phyloP scores from a whole-genome alignment of 2,888 invertebrate species.

The Amphimallon solstitiale region DNA sequence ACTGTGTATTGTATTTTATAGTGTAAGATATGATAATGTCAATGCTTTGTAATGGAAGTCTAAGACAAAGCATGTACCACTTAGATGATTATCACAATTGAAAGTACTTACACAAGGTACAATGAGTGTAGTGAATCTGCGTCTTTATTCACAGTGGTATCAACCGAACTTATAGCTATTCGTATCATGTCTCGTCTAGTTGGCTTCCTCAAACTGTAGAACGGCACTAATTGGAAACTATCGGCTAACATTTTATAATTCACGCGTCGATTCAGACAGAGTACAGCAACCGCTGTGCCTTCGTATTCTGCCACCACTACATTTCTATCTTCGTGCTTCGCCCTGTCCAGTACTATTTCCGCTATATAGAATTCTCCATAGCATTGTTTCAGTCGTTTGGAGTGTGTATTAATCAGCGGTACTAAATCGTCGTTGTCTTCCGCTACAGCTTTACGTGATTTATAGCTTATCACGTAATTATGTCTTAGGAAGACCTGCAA shows the following conservation, averaged over 20 bases:
- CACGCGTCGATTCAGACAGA: slow-evolving; percentile 70
- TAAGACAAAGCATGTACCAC: too few species aligned
- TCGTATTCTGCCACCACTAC: slow-evolving; percentile 70
- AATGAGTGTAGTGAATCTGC: background rate
- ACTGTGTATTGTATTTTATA: too few species aligned
- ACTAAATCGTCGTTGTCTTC: slow-evolving; percentile 81
- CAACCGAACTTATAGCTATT: background rate
- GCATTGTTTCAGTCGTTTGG: slow-evolving; percentile 64
- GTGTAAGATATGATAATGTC: too few species aligned
- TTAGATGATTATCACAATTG: too few species aligned
- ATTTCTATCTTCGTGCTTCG: slow-evolving; percentile 60
- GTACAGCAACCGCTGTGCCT: slow-evolving; percentile 66
- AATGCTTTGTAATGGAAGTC: too few species aligned
- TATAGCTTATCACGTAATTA: slow-evolving; percentile 57
- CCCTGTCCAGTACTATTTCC: slow-evolving; percentile 67
- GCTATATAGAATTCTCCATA: slow-evolving; percentile 77
- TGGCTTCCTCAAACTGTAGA: slow-evolving; percentile 67
- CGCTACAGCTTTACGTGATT: slow-evolving; percentile 72
- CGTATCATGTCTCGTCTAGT: slow-evolving; percentile 49
- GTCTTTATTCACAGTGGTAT: background rate
- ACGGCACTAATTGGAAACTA: slow-evolving; percentile 70
- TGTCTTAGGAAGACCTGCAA: slow-evolving; percentile 56
- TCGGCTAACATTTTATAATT: slow-evolving; percentile 70
- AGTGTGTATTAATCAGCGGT: slow-evolving; percentile 68
- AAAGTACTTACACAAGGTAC: background rate